These are phyloP conservation scores for Hemistola chrysoprasaria DNA, from an alignment of 2,888 invertebrate species.

Conservation along the genomic window DNA sequence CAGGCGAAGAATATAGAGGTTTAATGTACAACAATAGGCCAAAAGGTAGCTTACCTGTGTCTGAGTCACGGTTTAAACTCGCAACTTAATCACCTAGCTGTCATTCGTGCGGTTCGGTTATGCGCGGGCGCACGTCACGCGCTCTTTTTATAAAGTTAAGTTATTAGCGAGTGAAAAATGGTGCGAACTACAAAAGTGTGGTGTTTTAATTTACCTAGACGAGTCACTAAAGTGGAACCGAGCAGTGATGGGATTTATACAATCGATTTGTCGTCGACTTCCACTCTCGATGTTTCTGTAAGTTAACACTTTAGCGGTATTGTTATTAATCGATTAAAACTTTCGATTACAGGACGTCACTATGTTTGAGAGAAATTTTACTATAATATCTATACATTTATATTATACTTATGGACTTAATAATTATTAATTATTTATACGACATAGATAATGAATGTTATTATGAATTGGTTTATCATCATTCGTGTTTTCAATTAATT, in stretches of 20 bases:
- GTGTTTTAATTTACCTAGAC: slow-evolving; percentile 62
- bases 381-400: too few relatives aligned
- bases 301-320: slow-evolving; percentile 36
- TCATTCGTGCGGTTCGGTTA: slow-evolving; percentile 25
- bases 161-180: slow-evolving; percentile 45
- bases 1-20: slow-evolving; percentile 6
- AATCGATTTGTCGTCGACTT: slow-evolving; percentile 65
- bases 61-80: slow-evolving; percentile 27
- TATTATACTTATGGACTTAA: too few relatives aligned
- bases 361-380: too few relatives aligned
- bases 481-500: too few relatives aligned
- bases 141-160: slow-evolving; percentile 19
- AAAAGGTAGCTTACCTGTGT: slow-evolving; percentile 20
- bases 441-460: too few relatives aligned
- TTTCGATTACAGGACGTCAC: too few relatives aligned
- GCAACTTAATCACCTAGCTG: slow-evolving; percentile 23
- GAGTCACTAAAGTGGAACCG: slow-evolving; percentile 63
- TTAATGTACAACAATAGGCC: slow-evolving; percentile 9
- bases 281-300: slow-evolving; percentile 68
- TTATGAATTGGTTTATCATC: too few relatives aligned
- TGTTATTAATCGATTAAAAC: too few relatives aligned
- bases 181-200: slow-evolving; percentile 62
- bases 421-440: too few relatives aligned
- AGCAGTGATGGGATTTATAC: slow-evolving; percentile 62
- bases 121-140: slow-evolving; percentile 53